Conservation (phyloP, 2,888 invertebrate species). For the Macroteleia sp. region DNA sequence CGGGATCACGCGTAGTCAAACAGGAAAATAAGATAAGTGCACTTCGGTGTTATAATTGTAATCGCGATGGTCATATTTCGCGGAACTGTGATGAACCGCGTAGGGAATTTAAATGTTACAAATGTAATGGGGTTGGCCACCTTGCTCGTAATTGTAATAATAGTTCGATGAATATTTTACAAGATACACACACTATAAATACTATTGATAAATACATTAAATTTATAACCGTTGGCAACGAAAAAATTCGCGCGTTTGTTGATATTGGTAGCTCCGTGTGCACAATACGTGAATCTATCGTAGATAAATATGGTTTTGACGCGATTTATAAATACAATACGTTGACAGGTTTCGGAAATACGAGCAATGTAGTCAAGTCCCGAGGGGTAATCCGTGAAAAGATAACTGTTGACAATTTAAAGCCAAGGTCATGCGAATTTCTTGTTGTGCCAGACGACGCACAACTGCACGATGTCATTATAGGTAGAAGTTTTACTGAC, state of each 20-base stretch:
- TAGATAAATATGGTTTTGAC: too few species aligned
- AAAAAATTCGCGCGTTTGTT: not conserved
- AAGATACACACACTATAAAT: not conserved
- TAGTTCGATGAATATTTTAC: not conserved
- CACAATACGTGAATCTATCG: too few species aligned
- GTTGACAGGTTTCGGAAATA: not conserved
- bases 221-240: not conserved
- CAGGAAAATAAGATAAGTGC: not conserved
- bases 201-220: not conserved
- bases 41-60: not conserved
- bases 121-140: not conserved
- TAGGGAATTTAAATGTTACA: slow-evolving; percentile 11
- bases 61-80: not conserved
- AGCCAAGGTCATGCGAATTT: not conserved
- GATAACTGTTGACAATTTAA: too few species aligned
- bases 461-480: not conserved
- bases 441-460: not conserved
- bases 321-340: too few species aligned
- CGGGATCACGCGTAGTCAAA: not conserved
- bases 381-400: not conserved
- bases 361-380: not conserved
- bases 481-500: not conserved
- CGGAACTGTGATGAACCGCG: not conserved
- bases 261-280: not conserved
- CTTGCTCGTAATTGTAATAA: not conserved